Evolutionary conservation across 2,113 vertebrate genomes (phyloP), one percentile per base, ranked within the genome.

Genomic region (Nycticebus coucang): DNA sequence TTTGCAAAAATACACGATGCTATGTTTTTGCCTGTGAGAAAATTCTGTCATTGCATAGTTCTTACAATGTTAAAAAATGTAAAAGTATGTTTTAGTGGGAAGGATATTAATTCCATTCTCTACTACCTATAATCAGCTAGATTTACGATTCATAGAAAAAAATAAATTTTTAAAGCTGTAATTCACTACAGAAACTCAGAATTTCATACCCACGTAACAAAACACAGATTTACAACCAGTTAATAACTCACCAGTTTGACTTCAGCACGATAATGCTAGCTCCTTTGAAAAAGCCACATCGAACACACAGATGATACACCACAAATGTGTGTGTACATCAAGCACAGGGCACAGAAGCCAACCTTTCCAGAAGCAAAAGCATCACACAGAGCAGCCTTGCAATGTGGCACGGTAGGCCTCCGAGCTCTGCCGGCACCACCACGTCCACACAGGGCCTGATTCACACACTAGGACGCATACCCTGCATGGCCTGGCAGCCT

Each of bases 371-470:
- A 97, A 95, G 97, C 98, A 14, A 72, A 98, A 98, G 98, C 97
- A 78, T 93, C 87, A 96, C 94, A 93, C 91, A 98, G 59, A 95
- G 96, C 95, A 97, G 97, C 88, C 96, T 97, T 93, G 37, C 78
- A 91, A 95, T 90, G 96, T 75, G 94, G 96, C 95, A n/a, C 26
- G 80, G 97, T 97, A 97, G 96, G 86, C 91, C 93, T 92, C 96
- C 85, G 96, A 98, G 98, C 98, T 93, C 95, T 30, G 74, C 96
- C 96, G 87, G 93, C 97, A 93, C 96, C 69, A 87, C 92, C 74
- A 53, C 28, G 93, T 96, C 95, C 96, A 97, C 98, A 97, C 97
- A 97, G 96, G 97, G 98, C 98, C 98, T 98, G 98, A 98, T 97
- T 98, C 98, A 92, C 98, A 98, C 98, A 98, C 98, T 98, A 97